Evolutionary conservation across 2,113 vertebrate genomes (phyloP), one percentile per base, ranked within the genome.

Genomic region (Callaeas wilsoni): DNA sequence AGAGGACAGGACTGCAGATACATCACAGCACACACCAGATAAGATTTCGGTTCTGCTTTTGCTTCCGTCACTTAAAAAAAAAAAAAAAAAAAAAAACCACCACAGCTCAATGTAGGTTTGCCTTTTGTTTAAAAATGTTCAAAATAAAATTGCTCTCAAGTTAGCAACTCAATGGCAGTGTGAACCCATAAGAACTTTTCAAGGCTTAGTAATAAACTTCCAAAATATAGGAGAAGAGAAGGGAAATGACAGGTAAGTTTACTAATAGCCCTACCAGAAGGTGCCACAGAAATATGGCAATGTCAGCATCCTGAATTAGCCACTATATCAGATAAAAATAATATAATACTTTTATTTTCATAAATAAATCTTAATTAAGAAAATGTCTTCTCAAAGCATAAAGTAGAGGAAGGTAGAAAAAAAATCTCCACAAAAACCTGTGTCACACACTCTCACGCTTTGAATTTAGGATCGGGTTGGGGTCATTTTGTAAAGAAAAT

Each of bases 401-500:
- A 82, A 83, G 37, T 17, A 91, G 30, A 89, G 27, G 29, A 85
- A 87, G 29, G 75, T 4, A 86, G n/a, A 4, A 91, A 89, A 90
- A 92, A 89, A 33, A 9, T 4, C 49, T 59, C 26, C 49, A 85
- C 52, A 82, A 70, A 67, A 88, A 67, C 23, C 55, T 65, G 13
- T 77, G 41, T 53, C 62, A 67, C 59, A 69, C 37, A 56, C 20
- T 68, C 65, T 53, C 69, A 44, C 39, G 80, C 62, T 87, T 64
- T 84, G 82, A 92, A 96, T 94, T 91, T 84, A 96, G 87, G 73
- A 90, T 52, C 1, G 1, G 12, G 49, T 60, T 95, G 87, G 94
- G 94, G 82, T 96, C 89, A 94, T 97, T 97, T 96, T 92, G n/a
- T 79, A 96, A 94, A 93, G 77, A 92, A 97, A 97, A 96, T 94